A percentile compares a stretch with the other conserved stretches of the same genome.
Evolutionary conservation across 1,140 invertebrate genomes (phyloP).

Genomic region (Chrysomallon squamiferum): DNA sequence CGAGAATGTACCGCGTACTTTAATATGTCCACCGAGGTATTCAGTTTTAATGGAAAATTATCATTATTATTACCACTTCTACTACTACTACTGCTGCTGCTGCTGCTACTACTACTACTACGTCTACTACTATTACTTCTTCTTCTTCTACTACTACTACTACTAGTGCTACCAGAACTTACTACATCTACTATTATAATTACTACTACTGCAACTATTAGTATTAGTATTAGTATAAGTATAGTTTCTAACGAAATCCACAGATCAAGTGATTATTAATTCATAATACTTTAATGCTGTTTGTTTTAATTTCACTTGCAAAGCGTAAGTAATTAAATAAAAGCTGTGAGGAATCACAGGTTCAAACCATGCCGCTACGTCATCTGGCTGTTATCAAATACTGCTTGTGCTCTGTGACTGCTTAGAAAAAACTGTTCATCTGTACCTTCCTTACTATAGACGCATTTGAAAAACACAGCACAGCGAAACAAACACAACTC

Average conservation of each 20-base stretch:
- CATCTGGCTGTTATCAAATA: too few species aligned
- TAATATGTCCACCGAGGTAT: neutral
- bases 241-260: neutral
- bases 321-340: too few species aligned
- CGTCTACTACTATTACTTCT: neutral
- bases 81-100: neutral
- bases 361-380: too few species aligned
- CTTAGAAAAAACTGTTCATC: too few species aligned
- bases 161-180: too few species aligned
- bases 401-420: too few species aligned
- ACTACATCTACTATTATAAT: neutral
- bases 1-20: neutral
- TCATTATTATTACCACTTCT: neutral
- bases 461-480: too few species aligned
- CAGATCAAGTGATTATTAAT: neutral
- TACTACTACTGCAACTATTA: too few species aligned
- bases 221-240: too few species aligned
- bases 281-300: neutral
- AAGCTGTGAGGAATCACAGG: too few species aligned
- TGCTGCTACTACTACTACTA: neutral
- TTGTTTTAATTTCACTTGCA: neutral
- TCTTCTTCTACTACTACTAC: neutral
- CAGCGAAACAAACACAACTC: too few species aligned
- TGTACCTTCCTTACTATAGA: too few species aligned
- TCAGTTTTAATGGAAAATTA: neutral